Evolutionary conservation across 2,113 vertebrate genomes (phyloP).

Genomic region (Pangasianodon hypophthalmus): DNA sequence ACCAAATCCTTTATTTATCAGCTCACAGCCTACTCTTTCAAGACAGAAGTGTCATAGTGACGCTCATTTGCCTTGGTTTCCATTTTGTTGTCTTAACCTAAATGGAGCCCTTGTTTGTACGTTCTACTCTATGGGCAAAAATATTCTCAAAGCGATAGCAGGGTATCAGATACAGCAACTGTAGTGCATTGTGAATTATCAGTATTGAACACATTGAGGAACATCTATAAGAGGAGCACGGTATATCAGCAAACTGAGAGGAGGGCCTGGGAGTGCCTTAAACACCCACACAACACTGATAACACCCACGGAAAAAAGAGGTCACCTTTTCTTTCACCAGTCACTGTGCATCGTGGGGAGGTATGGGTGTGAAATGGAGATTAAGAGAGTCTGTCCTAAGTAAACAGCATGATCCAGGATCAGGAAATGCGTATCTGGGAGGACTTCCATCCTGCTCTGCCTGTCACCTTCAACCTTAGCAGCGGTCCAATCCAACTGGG

Average conservation of each 20-base stretch:
- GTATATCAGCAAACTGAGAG: background rate
- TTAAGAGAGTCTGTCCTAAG: constrained; percentile 41
- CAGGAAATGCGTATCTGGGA: constrained; percentile 53
- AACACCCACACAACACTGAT: constrained; percentile 56
- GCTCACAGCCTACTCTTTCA: background rate
- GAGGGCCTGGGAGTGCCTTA: background rate
- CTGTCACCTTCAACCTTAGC: constrained; percentile 49
- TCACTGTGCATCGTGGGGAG: background rate
- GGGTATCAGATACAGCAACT: background rate
- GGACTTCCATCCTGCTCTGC: constrained; percentile 50
- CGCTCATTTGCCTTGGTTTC: too few relatives aligned
- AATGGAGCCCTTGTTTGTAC: background rate
- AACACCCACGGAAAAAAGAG: constrained; percentile 48
- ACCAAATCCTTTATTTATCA: background rate
- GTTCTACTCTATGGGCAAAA: background rate
- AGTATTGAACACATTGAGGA: constrained; percentile 41
- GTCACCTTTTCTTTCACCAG: constrained; percentile 30
- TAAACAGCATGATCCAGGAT: constrained; percentile 45
- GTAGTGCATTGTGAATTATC: constrained; percentile 33
- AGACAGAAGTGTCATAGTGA: background rate
- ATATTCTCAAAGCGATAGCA: background rate
- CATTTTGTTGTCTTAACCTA: background rate
- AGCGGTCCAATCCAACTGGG: constrained; percentile 11
- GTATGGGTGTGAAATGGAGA: constrained; percentile 31
- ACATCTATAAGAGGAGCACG: constrained; percentile 16